Base-by-base conservation (phyloP, 2,113 vertebrate genomes). In the Oryzias javanicus region DNA sequence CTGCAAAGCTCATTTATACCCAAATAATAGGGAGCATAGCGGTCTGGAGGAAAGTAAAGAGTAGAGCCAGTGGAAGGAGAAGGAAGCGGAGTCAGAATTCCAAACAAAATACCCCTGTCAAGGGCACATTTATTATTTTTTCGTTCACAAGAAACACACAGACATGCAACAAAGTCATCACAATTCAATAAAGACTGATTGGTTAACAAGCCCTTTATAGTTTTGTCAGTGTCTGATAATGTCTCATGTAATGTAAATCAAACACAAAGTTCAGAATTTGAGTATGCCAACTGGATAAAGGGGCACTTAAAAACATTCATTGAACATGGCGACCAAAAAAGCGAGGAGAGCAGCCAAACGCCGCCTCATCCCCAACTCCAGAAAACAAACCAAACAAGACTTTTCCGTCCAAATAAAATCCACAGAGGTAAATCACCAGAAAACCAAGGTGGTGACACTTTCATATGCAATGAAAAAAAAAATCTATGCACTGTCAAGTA, bases 131-230 rank as follows among this genome's bases (percentile, higher is more conserved):
- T 92, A 92, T 92, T 60, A 49, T 47, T n/a, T 46, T 22, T 44
- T 91, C 86, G 87, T 86, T 79, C 86, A 92, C 90, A 78, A 80
- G 83, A 85, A 90, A 89, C 76, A 91, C 88, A 90, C 88, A 92
- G 82, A 92, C 91, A 92, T 92, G 91, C 90, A 92, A 92, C 89
- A 86, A 88, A 82, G 74, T 92, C 88, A 91, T 86, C 87, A 89
- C 89, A 86, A 85, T 86, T 88, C 81, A 86, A 82, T 90, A 89
- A 89, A 91, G 89, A 91, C 86, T 41, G 65, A 80, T 88, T 86
- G 84, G 87, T 84, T 89, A 85, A 90, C 80, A 92, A 92, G 90
- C 91, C 91, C 90, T 92, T 90, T 88, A 89, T 90, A 86, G 86
- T 88, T 83, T 67, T 72, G 86, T 84, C 83, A 79, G 80, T 87